Evolutionary conservation across 2,113 vertebrate species (phyloP).

Genomic region (Hoplias malabaricus): DNA sequence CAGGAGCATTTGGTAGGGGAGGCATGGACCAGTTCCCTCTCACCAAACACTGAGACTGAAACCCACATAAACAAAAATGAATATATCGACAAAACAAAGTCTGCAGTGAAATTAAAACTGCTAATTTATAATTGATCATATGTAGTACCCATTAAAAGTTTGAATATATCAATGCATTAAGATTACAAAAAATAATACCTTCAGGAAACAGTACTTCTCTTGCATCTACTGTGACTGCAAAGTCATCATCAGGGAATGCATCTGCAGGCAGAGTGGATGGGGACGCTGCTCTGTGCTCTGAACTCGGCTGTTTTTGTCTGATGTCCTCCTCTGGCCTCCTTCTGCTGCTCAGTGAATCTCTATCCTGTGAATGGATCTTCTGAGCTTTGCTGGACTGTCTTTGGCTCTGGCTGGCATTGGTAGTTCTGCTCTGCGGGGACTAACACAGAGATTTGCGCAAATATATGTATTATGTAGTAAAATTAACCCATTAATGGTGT

Average conservation of each 20-base stretch:
- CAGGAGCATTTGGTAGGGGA: conserved; percentile 68
- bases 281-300: conserved; percentile 53
- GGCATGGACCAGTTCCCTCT: conserved; percentile 64
- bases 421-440: conserved; percentile 62
- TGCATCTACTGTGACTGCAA: conserved; percentile 69
- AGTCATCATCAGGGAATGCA: conserved; percentile 66
- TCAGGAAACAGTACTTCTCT: conserved; percentile 70
- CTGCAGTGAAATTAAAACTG: no score
- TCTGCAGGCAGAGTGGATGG: conserved; percentile 52
- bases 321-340: conserved; percentile 55
- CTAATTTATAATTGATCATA: no score
- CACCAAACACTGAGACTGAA: conserved; percentile 75
- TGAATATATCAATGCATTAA: no score
- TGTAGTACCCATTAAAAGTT: no score
- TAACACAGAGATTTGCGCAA: not conserved
- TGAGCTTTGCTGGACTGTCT: conserved; percentile 53
- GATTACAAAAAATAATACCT: no score
- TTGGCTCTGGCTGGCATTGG: conserved; percentile 52
- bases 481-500: not conserved
- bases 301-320: conserved; percentile 51
- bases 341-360: conserved; percentile 56
- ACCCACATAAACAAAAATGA: conserved; percentile 29
- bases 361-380: conserved; percentile 53
- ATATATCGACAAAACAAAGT: not conserved
- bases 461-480: not conserved